Percentiles rank a stretch among this genome's conserved stretches.
Evolutionary conservation across 2,888 invertebrate genomes (phyloP).

Genomic region (Platycheirus albimanus): DNA sequence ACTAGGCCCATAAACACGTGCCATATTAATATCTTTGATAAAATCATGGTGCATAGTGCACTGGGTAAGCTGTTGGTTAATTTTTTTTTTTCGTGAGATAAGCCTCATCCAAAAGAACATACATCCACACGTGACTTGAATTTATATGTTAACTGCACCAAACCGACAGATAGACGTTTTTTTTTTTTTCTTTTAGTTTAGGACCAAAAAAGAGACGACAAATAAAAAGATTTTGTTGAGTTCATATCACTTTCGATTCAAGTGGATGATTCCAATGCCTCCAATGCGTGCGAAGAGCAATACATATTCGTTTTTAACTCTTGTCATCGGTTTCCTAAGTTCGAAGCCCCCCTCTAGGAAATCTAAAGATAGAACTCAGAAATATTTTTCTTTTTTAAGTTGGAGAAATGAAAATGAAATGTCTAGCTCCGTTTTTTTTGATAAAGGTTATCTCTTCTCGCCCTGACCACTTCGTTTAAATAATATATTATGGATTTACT

Average conservation of each 20-base stretch:
- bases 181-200: too few species aligned
- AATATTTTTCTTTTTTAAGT: not conserved
- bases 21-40: constrained; percentile 3
- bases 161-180: too few species aligned
- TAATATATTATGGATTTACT: too few species aligned
- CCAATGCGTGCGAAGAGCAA: constrained; percentile 4
- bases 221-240: too few species aligned
- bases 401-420: constrained; percentile 10
- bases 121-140: constrained; percentile 58
- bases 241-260: too few species aligned
- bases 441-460: not conserved
- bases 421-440: not conserved
- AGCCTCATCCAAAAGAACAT: not conserved
- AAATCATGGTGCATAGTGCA: constrained; percentile 8
- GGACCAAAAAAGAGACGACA: too few species aligned
- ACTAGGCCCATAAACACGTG: constrained; percentile 63
- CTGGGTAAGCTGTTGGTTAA: constrained; percentile 11
- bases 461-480: too few species aligned
- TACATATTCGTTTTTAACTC: not conserved
- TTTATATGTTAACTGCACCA: constrained; percentile 36
- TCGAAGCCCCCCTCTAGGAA: not conserved
- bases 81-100: not conserved
- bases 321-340: constrained; percentile 20
- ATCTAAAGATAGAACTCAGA: constrained; percentile 18
- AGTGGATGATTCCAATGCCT: too few species aligned